Conservation (phyloP, 2,113 vertebrate species). For the Platysteira castanea region DNA sequence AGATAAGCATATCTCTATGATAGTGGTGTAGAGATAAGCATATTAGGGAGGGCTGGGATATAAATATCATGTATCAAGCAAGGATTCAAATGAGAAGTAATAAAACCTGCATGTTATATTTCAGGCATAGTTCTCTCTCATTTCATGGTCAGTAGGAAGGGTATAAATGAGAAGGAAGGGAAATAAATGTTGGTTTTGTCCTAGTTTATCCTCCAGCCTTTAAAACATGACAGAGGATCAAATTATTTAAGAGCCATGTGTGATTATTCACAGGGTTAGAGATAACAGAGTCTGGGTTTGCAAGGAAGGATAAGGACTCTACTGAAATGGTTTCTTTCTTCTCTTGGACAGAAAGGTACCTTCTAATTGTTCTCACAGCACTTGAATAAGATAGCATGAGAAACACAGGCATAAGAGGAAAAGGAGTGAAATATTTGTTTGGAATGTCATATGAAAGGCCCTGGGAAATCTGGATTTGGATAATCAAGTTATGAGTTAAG, state of each 20-base stretch:
- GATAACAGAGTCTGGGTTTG: not conserved
- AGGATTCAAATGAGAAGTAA: not conserved
- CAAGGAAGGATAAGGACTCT: not conserved
- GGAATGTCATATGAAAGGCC: not conserved
- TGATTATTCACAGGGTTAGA: not conserved
- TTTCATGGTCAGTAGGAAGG: not conserved
- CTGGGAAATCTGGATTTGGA: not conserved
- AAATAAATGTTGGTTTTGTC: not conserved
- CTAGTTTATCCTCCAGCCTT: not conserved
- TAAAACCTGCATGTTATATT: not conserved
- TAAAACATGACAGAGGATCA: not conserved
- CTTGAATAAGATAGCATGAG: not conserved
- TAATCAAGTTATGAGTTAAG: constrained; percentile 17
- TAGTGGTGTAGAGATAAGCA: not conserved
- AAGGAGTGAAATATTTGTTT: not conserved
- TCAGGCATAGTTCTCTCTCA: not conserved
- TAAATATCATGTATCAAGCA: not conserved
- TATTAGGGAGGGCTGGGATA: not conserved
- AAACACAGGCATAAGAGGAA: not conserved
- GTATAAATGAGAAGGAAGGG: not conserved
- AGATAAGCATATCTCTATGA: not conserved
- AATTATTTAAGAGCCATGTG: not conserved
- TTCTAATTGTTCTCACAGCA: not conserved
- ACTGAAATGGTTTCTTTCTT: not conserved
- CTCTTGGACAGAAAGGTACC: not conserved